phyloP scores from a whole-genome alignment of 1,140 invertebrate species.

The Drosophila hydei region DNA sequence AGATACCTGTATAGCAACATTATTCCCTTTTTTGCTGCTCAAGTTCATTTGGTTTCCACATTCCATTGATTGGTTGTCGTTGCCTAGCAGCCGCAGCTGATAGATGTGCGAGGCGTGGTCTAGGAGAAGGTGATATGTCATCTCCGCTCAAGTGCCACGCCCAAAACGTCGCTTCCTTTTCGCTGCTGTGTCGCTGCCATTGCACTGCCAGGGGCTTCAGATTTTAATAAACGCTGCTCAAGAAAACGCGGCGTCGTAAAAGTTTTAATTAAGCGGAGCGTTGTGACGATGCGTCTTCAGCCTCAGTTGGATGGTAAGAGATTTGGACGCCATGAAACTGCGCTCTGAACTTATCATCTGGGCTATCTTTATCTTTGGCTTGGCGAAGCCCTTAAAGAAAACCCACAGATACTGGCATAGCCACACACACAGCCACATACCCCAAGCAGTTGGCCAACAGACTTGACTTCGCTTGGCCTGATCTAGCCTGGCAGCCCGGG shows the following conservation, averaged over 20 bases:
- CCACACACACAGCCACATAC: constrained; percentile 5
- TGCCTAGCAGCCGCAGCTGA: constrained; percentile 4
- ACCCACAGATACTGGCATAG: constrained; percentile 19
- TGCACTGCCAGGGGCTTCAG: constrained; percentile 59
- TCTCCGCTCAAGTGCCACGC: constrained; percentile 36
- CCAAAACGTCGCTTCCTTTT: constrained; percentile 11
- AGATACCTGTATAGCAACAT: too few relatives aligned
- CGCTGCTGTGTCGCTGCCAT: background rate
- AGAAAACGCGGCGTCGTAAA: constrained; percentile 47
- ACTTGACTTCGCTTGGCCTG: constrained; percentile 22
- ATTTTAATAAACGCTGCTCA: constrained; percentile 72
- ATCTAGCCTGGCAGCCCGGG: constrained; percentile 10
- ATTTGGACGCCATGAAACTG: constrained; percentile 58
- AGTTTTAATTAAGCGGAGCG: constrained; percentile 73
- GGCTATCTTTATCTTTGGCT: constrained; percentile 15
- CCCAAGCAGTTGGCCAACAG: constrained; percentile 15
- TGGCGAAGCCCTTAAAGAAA: constrained; percentile 38
- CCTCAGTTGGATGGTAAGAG: constrained; percentile 9
- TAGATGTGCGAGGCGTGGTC: background rate
- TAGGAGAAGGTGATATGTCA: constrained; percentile 52
- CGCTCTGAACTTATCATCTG: constrained; percentile 53
- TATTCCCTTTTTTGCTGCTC: background rate
- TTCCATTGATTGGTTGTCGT: constrained; percentile 5
- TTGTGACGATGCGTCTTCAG: constrained; percentile 12
- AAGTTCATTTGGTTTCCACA: background rate